Evolutionary conservation across 2,113 vertebrate genomes (phyloP).

Genomic region (Actinemys pallida): DNA sequence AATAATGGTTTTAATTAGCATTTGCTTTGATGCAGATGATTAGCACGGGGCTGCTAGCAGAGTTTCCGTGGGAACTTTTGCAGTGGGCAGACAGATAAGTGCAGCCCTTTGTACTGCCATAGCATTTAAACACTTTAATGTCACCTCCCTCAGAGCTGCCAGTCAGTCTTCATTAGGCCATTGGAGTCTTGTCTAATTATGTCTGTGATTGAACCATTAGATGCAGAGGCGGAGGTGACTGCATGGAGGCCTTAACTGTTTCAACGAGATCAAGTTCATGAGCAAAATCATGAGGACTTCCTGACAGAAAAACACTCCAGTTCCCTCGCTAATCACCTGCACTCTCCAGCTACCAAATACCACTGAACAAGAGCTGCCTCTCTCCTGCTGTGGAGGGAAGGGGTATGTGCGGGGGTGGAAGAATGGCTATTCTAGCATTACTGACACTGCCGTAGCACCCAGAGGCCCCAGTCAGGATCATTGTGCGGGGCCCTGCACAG

Average conservation of each 20-base stretch:
- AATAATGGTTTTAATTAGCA: constrained; percentile 53
- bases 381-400: background rate
- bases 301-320: constrained; percentile 5
- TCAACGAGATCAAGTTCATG: background rate
- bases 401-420: background rate
- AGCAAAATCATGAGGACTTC: background rate
- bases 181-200: background rate
- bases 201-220: background rate
- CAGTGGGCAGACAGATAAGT: constrained; percentile 7
- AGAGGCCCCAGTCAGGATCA: background rate
- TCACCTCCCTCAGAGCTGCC: background rate
- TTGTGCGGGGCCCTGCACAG: background rate
- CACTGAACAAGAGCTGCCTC: background rate
- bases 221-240: background rate
- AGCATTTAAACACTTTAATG: background rate
- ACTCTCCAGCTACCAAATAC: background rate
- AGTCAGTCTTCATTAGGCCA: constrained; percentile 24
- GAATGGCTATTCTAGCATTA: background rate
- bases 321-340: background rate
- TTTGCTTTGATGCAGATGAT: constrained; percentile 42
- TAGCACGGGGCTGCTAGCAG: constrained; percentile 16
- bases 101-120: background rate
- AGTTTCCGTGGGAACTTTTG: constrained; percentile 28
- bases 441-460: background rate
- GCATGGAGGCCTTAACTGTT: background rate